A percentile compares a stretch with the other conserved stretches of the same genome.
Evolutionary conservation across 92 coral and sea anemone genomes (phyloP).

Genomic region (Phymanthus crucifer): DNA sequence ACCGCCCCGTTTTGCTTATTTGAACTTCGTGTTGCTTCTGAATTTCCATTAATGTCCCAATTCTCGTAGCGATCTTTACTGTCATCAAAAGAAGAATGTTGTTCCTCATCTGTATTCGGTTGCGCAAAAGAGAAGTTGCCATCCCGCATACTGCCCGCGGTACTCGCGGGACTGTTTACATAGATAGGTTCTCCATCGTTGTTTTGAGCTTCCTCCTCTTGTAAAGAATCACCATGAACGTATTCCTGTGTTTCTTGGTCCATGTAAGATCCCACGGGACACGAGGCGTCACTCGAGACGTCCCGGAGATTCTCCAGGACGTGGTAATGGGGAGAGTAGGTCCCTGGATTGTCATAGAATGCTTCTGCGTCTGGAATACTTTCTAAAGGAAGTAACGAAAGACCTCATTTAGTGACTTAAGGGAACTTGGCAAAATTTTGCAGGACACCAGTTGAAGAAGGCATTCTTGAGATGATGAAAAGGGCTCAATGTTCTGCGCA

Average conservation of each 20-base stretch:
- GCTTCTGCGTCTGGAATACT: conserved; percentile 27
- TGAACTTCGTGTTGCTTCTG: conserved; percentile 8
- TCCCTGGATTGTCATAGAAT: conserved; percentile 32
- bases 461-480: too few species aligned
- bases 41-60: conserved; percentile 20
- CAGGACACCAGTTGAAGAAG: too few species aligned
- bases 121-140: conserved; percentile 7
- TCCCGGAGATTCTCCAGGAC: conserved; percentile 20
- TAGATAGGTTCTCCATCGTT: conserved; percentile 25
- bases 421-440: too few species aligned
- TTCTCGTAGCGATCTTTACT: not conserved
- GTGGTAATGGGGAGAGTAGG: conserved; percentile 9
- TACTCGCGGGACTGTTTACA: conserved; percentile 19
- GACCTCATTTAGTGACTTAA: not conserved
- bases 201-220: not conserved
- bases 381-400: not conserved
- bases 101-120: not conserved
- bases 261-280: not conserved
- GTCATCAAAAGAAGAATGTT: not conserved
- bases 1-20: not conserved
- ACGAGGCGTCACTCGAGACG: conserved; percentile 10
- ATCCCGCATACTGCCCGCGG: conserved; percentile 20
- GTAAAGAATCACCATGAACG: not conserved
- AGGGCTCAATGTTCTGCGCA: too few species aligned
- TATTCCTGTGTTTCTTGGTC: not conserved